Evolutionary conservation across 2,113 vertebrate species (phyloP).

Genomic region (Mormyrus lacerda): DNA sequence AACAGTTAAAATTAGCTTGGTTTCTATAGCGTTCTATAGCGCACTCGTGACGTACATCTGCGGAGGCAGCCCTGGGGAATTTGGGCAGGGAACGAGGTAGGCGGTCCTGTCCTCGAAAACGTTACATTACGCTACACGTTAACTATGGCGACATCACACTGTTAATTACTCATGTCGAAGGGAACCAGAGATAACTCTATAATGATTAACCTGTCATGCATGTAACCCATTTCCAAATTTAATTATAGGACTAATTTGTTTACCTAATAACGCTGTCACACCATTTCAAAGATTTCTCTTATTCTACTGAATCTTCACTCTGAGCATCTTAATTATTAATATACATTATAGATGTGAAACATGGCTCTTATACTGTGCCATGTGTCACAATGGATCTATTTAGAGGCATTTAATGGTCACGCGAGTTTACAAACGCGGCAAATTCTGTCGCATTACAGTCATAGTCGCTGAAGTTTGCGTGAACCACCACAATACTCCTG

Average conservation of each 20-base stretch:
- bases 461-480: background rate
- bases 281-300: slow-evolving; percentile 5
- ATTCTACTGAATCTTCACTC: background rate
- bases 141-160: background rate
- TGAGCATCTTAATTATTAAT: background rate
- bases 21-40: background rate
- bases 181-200: background rate
- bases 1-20: background rate
- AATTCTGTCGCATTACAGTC: background rate
- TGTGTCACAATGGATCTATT: background rate
- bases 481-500: background rate
- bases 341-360: background rate
- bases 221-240: slow-evolving; percentile 6
- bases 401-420: background rate
- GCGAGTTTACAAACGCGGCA: background rate
- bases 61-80: background rate
- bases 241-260: slow-evolving; percentile 9
- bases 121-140: background rate
- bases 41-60: background rate
- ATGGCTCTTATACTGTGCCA: background rate
- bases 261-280: slow-evolving; percentile 1
- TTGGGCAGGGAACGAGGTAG: slow-evolving; percentile 3
- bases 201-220: slow-evolving; percentile 8
- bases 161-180: slow-evolving; percentile 4
- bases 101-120: background rate